Evolutionary conservation across 2,113 vertebrate species (phyloP), one percentile per base, ranked within the genome.

Genomic region (Nothocercus julius): DNA sequence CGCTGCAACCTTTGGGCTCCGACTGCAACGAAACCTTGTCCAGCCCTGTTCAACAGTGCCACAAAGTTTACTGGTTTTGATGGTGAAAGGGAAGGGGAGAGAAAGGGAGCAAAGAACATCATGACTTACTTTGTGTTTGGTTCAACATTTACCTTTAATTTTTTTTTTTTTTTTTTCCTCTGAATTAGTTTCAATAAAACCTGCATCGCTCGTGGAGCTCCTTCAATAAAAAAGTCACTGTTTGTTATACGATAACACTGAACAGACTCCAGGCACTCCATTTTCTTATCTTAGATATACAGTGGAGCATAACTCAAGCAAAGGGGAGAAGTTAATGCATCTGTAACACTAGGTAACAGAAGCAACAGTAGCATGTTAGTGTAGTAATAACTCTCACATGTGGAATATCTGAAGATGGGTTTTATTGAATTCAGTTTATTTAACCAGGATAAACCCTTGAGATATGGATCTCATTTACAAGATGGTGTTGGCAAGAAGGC

Each of bases 401-500:
- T 95, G 97, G 95, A 97, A 97, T 97, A 98, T 97, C 97, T 96
- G 96, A 97, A 96, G 97, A 97, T 97, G 96, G 97, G 94, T 97
- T 98, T 98, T 98, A 98, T 98, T 98, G 98, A 98, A 98, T 97
- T 97, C 95, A 95, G 97, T 98, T 98, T 98, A 98, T 98, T 98
- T 98, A 97, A 97, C 97, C 95, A 96, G 97, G 96, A 97, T 97
- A 97, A 98, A 97, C 96, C 87, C 96, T 97, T 87, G 93, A 98
- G 98, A 98, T 98, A 98, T 73, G 96, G 92, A 98, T 98, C 97
- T 97, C 98, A 98, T 98, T 98, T 98, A 98, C 98, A 98, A 98
- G 97, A 98, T 93, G 96, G 95, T 97, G 97, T 97, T 97, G 96
- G 97, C 96, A 96, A 97, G 94, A 96, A 97, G 93, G 97, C 94